These are phyloP conservation scores for Xylota segnis DNA, from an alignment of 2,888 invertebrate species.

Conservation along the genomic window DNA sequence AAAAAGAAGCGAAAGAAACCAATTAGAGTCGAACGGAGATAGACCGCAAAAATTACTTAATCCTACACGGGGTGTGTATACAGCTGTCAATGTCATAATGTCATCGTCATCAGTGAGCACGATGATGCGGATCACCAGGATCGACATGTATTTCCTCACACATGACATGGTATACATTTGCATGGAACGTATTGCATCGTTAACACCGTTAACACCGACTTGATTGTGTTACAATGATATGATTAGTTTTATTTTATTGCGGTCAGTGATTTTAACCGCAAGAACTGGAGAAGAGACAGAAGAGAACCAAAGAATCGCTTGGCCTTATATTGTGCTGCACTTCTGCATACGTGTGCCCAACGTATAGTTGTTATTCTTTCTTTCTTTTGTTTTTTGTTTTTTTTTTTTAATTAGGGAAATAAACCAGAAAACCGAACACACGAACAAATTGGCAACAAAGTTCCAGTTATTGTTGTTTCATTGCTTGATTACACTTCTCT, in stretches of 20 bases:
- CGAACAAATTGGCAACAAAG: slow-evolving; percentile 63
- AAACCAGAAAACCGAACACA: slow-evolving; percentile 32
- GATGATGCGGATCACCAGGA: slow-evolving; percentile 37
- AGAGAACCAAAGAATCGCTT: slow-evolving; percentile 5
- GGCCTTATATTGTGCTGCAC: slow-evolving; percentile 29
- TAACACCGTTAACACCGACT: slow-evolving; percentile 60
- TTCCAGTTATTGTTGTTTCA: slow-evolving; percentile 43
- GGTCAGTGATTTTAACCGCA: slow-evolving; percentile 64
- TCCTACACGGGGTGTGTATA: slow-evolving; percentile 11
- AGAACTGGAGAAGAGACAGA: neutral
- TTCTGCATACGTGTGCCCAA: slow-evolving; percentile 15
- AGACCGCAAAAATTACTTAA: slow-evolving; percentile 62
- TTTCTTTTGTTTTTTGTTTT: slow-evolving; percentile 16
- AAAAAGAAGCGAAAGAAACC: slow-evolving; percentile 14
- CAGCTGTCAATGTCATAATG: slow-evolving; percentile 53
- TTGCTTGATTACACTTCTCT: slow-evolving; percentile 17
- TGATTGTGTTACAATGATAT: slow-evolving; percentile 62
- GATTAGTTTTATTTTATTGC: slow-evolving; percentile 55
- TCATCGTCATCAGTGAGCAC: slow-evolving; percentile 45
- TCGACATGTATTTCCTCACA: slow-evolving; percentile 48
- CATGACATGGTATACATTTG: slow-evolving; percentile 29
- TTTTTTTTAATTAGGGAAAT: slow-evolving; percentile 65
- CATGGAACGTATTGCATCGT: slow-evolving; percentile 32
- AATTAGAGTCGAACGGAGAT: slow-evolving; percentile 45
- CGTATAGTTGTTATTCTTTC: neutral